Evolutionary conservation across 1,140 invertebrate species (phyloP), one percentile per base, ranked within the genome.

Genomic region (Microplitis mediator): DNA sequence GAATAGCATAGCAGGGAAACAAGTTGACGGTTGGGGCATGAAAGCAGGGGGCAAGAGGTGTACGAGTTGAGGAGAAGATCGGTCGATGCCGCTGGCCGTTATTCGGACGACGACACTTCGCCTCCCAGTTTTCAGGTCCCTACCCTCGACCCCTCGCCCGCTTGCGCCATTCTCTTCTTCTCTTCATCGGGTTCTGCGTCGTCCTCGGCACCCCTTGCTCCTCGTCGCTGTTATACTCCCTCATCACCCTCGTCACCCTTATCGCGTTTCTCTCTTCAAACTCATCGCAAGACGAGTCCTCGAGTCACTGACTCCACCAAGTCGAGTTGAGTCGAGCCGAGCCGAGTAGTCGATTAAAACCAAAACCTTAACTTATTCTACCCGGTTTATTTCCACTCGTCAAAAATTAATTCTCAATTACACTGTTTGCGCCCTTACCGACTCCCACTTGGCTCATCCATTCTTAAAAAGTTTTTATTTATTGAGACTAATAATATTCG

Each of bases 21-120:
- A 84, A 86, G 84, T 86, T 86, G 86, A 86, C 83, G 85, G 81
- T 84, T 79, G 77, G 74, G 78, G 72, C n/a, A 52, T 45, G 50
- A 69, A 73, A 35, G 62, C 39, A 35, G 58, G 54, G 66, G 50
- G 56, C 70, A 72, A 73, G 66, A 73, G 75, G 72, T 69, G 78
- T 74, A 81, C 11, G 39, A 45, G 39, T 45, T 45, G 39, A 45
- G 39, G 39, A 80, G 81, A 86, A 87, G 86, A 87, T 86, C 85
- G 85, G 86, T 88, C 85, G 86, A 88, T 87, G 85, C 85, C 83
- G 85, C 81, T 82, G 83, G 84, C 86, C 85, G 85, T 87, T 87
- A 88, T 88, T 87, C 85, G 85, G 86, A 86, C 85, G 85, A 87
- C 85, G 86, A 87, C 86, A 87, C 85, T 86, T 86, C 81, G 83